A percentile compares a stretch with the other conserved stretches of the same genome.
Conservation (phyloP, 92 coral and sea anemone species). For the Actinostola sp. region DNA sequence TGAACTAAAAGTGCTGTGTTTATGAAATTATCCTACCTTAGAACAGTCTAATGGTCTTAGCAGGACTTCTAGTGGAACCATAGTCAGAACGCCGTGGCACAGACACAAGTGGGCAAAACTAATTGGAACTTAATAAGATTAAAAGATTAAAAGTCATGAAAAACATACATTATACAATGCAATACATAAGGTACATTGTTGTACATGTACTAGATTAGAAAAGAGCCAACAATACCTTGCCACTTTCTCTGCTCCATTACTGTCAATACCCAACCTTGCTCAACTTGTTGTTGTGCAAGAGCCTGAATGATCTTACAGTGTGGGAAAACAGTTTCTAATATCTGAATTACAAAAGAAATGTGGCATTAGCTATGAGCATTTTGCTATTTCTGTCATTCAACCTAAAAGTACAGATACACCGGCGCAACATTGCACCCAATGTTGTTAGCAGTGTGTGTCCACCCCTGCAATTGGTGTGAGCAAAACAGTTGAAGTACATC, state of each 20-base stretch:
- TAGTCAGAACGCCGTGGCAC: constrained; percentile 87
- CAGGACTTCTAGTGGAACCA: constrained; percentile 69
- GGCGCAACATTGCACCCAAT: too few species aligned
- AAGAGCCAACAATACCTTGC: not conserved
- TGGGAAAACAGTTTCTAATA: constrained; percentile 21
- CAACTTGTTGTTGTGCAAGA: not conserved
- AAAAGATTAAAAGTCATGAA: not conserved
- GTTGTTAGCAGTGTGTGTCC: too few species aligned
- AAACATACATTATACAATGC: not conserved
- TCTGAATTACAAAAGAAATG: not conserved
- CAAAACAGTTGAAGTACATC: too few species aligned
- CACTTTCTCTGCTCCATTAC: not conserved
- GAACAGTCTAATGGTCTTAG: constrained; percentile 22
- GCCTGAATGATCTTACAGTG: not conserved
- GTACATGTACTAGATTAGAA: not conserved
- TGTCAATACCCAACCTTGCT: not conserved
- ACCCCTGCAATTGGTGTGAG: too few species aligned
- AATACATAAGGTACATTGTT: not conserved
- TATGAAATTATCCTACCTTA: constrained; percentile 38
- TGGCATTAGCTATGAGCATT: not conserved
- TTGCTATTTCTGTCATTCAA: too few species aligned
- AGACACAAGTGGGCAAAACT: constrained; percentile 83
- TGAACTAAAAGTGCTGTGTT: not conserved
- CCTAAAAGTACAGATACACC: too few species aligned
- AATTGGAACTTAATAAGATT: constrained; percentile 31